Conservation (phyloP, 2,888 invertebrate genomes). For the Tetranychus truncatus region DNA sequence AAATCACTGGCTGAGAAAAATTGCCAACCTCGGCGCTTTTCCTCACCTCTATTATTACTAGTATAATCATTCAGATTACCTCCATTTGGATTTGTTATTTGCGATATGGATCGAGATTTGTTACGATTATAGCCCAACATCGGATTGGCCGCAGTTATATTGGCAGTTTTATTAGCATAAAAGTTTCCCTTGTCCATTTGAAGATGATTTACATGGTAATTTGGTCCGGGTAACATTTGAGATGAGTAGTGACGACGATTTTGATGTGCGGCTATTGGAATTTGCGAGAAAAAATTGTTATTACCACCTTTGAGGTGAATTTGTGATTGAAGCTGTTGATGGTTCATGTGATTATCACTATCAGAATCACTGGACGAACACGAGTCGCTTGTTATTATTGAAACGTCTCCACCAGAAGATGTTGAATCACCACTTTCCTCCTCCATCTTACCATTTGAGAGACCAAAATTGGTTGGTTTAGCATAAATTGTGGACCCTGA, state of each 20-base stretch:
- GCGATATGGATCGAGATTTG: neutral
- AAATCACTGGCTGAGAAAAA: conserved; percentile 16
- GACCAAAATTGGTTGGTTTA: neutral
- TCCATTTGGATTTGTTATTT: conserved; percentile 4
- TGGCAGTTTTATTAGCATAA: neutral
- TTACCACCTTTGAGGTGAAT: neutral
- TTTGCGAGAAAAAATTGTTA: too few relatives aligned
- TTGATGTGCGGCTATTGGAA: too few relatives aligned
- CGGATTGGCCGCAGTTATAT: neutral
- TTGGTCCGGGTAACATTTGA: neutral
- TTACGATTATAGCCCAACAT: neutral
- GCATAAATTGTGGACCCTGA: neutral
- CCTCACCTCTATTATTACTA: conserved; percentile 7
- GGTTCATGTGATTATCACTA: neutral
- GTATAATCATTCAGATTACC: neutral
- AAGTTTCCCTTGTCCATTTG: neutral
- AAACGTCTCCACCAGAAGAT: neutral
- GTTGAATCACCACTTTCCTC: neutral
- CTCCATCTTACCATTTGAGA: neutral
- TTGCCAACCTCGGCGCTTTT: conserved; percentile 16
- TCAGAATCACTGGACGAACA: conserved; percentile 5
- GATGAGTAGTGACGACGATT: neutral
- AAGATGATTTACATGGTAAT: neutral
- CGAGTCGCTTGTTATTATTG: neutral
- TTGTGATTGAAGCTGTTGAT: neutral